Evolutionary conservation across 1,140 invertebrate species (phyloP), one percentile per base, ranked within the genome.

Genomic region (Heliconius hermathena): DNA sequence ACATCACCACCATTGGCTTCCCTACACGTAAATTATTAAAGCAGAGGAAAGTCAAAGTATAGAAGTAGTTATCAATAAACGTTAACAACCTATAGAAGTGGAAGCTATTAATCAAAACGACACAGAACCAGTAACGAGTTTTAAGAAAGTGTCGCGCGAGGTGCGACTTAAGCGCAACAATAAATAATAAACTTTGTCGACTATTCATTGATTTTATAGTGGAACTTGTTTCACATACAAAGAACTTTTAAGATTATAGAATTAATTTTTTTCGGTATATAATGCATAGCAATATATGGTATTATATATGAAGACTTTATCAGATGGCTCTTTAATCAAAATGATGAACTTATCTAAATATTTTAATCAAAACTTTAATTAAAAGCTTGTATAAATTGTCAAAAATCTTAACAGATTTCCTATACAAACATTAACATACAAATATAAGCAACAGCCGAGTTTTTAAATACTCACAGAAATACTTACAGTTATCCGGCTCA

Each of bases 401-500:
- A n/a, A n/a, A 66, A 29, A 66, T 66, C 26, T 26, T 13, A 29
- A 66, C 26, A 57, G n/a, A 29, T 29, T 13, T 66, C 13, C 22
- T 9, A 57, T 29, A 66, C n/a, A 66, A 66, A 66, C 29, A 66
- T 66, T 66, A 22, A 16, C 71, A 71, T 1, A 36, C 16, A 71
- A 71, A 71, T 71, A 36, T 71, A 71, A 71, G 71, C 71, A 71
- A 71, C 33, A 36, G 9, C 20, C 29, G 38, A 49, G 60, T 71
- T 71, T 71, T 70, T 46, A 77, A 81, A 74, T 71, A 33, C 8
- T 71, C 26, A 66, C 22, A 81, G 82, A 79, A 81, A 85, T 84
- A 77, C 81, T 79, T 84, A 83, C 77, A 81, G 83, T 81, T 82
- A 84, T 84, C 80, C 76, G 73, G 77, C 82, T 85, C 80, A 80